phyloP scores from a whole-genome alignment of 2,113 vertebrate genomes.

The Dermatemys mawii region DNA sequence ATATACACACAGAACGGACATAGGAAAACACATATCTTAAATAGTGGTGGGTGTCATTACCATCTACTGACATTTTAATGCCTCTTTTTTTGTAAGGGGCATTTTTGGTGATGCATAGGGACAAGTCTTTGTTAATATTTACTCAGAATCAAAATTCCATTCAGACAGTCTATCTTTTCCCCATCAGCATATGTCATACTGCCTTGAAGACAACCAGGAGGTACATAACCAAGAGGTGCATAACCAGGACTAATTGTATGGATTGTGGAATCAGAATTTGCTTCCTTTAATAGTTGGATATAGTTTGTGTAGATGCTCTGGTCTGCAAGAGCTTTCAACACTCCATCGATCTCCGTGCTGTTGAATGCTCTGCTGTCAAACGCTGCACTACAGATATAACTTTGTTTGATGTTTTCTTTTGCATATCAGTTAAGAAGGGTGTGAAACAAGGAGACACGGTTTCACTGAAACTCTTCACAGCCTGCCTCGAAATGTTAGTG shows the following conservation, averaged over 20 bases:
- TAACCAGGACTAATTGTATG: not conserved
- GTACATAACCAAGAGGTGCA: slow-evolving; percentile 10
- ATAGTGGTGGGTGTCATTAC: not conserved
- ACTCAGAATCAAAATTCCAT: slow-evolving; percentile 15
- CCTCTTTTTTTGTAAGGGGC: not conserved
- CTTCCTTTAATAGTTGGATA: no score
- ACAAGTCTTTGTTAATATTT: slow-evolving; percentile 19
- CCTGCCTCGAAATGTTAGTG: no score
- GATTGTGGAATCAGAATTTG: no score
- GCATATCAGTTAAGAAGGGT: no score
- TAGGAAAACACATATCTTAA: not conserved
- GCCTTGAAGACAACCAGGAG: not conserved
- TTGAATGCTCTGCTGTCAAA: no score
- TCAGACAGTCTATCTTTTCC: not conserved
- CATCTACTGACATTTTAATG: slow-evolving; percentile 38
- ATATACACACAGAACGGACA: not conserved
- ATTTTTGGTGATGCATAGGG: slow-evolving; percentile 24
- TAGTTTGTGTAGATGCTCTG: no score
- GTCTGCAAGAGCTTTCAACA: no score
- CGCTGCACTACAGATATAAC: no score
- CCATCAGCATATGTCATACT: not conserved
- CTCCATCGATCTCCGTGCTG: no score
- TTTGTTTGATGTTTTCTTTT: no score
- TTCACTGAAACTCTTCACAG: no score
- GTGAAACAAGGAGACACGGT: no score